Percentiles rank a stretch among this genome's conserved stretches.
These are phyloP conservation scores for Aphidius colemani DNA, from an alignment of 2,888 invertebrate species.

Conservation along the genomic window DNA sequence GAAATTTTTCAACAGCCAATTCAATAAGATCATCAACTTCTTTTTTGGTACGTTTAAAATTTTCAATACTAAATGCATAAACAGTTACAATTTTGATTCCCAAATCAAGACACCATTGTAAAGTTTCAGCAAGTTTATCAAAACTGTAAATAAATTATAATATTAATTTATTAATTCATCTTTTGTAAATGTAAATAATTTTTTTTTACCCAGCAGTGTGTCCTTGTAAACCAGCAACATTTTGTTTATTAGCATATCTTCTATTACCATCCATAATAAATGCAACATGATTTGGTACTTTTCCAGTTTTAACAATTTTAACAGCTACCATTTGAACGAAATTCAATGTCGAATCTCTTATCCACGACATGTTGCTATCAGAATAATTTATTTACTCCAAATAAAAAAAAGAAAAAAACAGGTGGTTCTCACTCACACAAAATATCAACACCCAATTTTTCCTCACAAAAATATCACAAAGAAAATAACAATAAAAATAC, in stretches of 20 bases:
- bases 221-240: conserved; percentile 77
- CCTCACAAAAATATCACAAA: too few species aligned
- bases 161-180: neutral
- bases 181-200: conserved; percentile 4
- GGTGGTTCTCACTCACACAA: neutral
- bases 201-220: conserved; percentile 74
- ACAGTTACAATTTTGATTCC: conserved; percentile 95
- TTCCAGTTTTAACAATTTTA: conserved; percentile 77
- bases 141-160: conserved; percentile 42
- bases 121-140: conserved; percentile 53
- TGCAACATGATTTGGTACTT: conserved; percentile 89
- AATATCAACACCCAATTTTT: neutral
- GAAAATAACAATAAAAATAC: too few species aligned
- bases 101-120: conserved; percentile 86
- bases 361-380: conserved; percentile 70
- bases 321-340: conserved; percentile 78
- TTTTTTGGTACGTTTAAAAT: conserved; percentile 88
- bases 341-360: conserved; percentile 74
- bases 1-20: conserved; percentile 85
- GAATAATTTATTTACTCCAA: too few species aligned
- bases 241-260: conserved; percentile 83
- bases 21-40: conserved; percentile 90
- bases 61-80: conserved; percentile 99
- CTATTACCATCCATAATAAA: conserved; percentile 99
- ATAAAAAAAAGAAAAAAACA: neutral